Evolutionary conservation across 1,140 invertebrate species (phyloP).

Genomic region (Metopolophium dirhodum): DNA sequence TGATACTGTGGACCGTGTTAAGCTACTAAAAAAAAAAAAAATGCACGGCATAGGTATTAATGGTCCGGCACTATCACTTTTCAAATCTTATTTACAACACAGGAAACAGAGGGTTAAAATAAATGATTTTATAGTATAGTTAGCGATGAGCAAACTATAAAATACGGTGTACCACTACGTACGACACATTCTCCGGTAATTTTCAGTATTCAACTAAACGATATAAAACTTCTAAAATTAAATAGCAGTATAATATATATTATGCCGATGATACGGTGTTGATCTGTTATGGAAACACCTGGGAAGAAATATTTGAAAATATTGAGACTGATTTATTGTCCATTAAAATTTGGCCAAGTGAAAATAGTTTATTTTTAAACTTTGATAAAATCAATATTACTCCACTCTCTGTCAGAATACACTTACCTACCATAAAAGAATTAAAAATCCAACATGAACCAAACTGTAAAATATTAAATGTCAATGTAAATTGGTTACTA

Average conservation of each 20-base stretch:
- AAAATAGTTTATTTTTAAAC: not conserved
- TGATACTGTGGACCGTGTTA: too few species aligned
- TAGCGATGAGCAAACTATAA: not conserved
- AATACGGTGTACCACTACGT: not conserved
- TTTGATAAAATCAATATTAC: not conserved
- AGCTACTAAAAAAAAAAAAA: too few species aligned
- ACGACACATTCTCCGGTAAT: not conserved
- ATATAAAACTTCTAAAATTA: not conserved
- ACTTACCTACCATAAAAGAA: not conserved
- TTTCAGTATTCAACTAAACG: not conserved
- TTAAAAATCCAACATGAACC: not conserved
- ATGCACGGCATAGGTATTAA: too few species aligned
- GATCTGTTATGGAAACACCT: not conserved
- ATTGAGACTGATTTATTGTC: not conserved
- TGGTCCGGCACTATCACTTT: constrained; percentile 27
- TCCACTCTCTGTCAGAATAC: not conserved
- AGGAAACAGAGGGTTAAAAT: not conserved
- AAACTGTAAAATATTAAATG: not conserved
- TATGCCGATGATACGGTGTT: not conserved
- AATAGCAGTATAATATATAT: constrained; percentile 6
- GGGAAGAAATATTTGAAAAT: not conserved
- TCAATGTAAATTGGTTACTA: not conserved
- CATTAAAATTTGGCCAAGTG: not conserved
- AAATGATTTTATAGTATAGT: not conserved
- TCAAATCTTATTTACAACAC: not conserved